Evolutionary conservation across 2,888 invertebrate genomes (phyloP), one percentile per base, ranked within the genome.

Genomic region (Nomada ferruginata): DNA sequence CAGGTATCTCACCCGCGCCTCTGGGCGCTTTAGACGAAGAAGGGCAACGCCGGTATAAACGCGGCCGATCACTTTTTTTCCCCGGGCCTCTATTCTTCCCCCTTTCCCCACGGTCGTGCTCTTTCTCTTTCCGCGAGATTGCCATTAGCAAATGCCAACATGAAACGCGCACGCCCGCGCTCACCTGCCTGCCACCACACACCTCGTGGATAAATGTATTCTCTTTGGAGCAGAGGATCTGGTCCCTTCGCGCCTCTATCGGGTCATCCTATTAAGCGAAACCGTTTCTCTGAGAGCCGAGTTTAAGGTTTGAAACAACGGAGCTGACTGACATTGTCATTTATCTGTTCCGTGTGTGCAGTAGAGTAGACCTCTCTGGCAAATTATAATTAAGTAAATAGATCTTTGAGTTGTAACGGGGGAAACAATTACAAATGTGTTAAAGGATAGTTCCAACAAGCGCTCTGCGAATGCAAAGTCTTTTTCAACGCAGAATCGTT

Each of bases 121-220:
- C 74, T 61, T 63, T 82, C 79, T 78, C 74, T 68, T 73, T 68
- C 68, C 65, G 60, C 75, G 72, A 89, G 89, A 91, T 92, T 89
- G 91, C 91, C 91, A 92, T 91, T 92, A 92, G 91, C 91, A 86
- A 91, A 90, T 91, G 92, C 91, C 91, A 90, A 89, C 89, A 85
- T 73, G 89, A 90, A 87, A 89, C 82, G 87, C 87, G 88, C 89
- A 90, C 91, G 90, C 90, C 87, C 88, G 86, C 85, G 89, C 89
- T 90, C 89, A 89, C 88, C 87, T 90, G 88, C 89, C 87, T 89
- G 89, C 89, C 89, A 89, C 89, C 85, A 86, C 90, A 87, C 87
- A 85, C 86, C 87, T 47, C 47, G 47, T 15, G 47, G 83, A 70
- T 75, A 65, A 82, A 68, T 80, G 74, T 75, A 75, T 57, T 44